Conservation (phyloP, 2,797 vertebrate species). For the Ceryle rudis region DNA sequence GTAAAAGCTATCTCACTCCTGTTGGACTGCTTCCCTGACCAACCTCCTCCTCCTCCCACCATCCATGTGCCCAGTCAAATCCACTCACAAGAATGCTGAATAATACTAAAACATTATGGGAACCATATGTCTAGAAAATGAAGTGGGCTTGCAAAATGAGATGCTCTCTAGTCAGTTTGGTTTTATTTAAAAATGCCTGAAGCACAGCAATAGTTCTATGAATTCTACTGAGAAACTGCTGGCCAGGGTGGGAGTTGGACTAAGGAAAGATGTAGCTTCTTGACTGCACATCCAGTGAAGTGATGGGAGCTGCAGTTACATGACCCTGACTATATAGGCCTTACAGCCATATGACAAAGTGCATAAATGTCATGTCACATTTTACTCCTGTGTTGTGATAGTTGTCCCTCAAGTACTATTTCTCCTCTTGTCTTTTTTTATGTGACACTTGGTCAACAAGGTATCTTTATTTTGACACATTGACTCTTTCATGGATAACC, state of each 20-base stretch:
- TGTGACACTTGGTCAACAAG: not conserved
- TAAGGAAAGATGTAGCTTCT: not conserved
- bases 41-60: conserved; percentile 63
- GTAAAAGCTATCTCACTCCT: conserved; percentile 17
- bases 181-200: conserved; percentile 20
- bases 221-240: not conserved
- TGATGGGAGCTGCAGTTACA: not conserved
- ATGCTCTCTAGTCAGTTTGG: not conserved
- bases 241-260: not conserved
- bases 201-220: not conserved
- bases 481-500: not conserved
- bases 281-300: not conserved
- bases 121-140: conserved; percentile 53
- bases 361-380: not conserved
- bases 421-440: not conserved
- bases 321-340: not conserved
- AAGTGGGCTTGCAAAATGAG: conserved; percentile 34
- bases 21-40: conserved; percentile 13
- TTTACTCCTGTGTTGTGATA: not conserved
- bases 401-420: not conserved
- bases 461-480: not conserved
- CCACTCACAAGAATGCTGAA: not conserved
- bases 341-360: not conserved
- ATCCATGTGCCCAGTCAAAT: conserved; percentile 66
- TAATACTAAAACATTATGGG: conserved; percentile 40